These are phyloP conservation scores for Cyaniris semiargus DNA, from an alignment of 2,888 invertebrate genomes.

Conservation along the genomic window DNA sequence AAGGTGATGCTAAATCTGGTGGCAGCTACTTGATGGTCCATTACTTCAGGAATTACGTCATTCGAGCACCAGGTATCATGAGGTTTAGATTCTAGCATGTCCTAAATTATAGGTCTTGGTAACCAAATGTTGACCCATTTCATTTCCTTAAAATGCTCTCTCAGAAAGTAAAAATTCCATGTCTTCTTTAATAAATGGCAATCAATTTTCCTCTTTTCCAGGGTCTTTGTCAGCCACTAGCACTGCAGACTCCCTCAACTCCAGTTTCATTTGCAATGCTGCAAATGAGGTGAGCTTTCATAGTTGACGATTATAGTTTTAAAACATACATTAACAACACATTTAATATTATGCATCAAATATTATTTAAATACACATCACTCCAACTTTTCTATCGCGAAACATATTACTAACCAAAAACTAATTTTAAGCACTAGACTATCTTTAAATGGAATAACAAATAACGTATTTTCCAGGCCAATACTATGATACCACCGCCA, in stretches of 20 bases:
- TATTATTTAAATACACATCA: no score
- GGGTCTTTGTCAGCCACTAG: slow-evolving; percentile 91
- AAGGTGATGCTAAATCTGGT: slow-evolving; percentile 84
- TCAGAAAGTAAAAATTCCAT: background rate
- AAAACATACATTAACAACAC: background rate
- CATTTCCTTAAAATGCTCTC: no score
- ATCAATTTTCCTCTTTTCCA: slow-evolving; percentile 51
- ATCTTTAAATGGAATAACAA: no score
- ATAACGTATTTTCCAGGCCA: slow-evolving; percentile 76
- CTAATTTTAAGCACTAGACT: background rate
- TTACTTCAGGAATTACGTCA: slow-evolving; percentile 89
- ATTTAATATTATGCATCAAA: no score
- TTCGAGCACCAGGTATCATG: slow-evolving; percentile 83
- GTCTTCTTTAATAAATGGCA: background rate
- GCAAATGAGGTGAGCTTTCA: slow-evolving; percentile 84
- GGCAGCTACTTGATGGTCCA: slow-evolving; percentile 92
- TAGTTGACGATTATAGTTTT: background rate
- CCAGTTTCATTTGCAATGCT: slow-evolving; percentile 91
- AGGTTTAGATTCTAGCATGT: background rate
- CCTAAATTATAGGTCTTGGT: no score
- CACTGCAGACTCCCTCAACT: slow-evolving; percentile 92
- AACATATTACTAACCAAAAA: background rate
- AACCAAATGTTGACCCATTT: no score
- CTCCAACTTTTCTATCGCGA: background rate
- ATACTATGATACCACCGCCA: slow-evolving; percentile 90